Conservation (phyloP, 2,797 vertebrate genomes). For the Phataginus tricuspis region DNA sequence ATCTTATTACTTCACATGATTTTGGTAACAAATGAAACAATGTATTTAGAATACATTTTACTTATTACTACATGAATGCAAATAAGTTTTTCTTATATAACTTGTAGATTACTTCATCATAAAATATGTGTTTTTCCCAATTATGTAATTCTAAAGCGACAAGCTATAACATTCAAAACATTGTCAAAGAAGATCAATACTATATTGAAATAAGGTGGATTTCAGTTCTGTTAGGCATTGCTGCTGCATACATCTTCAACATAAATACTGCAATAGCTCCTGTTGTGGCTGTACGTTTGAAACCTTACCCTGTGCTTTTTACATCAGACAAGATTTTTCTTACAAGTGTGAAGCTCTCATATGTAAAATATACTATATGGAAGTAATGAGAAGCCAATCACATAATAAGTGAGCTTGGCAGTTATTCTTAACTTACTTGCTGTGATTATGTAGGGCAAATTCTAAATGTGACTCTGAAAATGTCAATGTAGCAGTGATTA, state of each 20-base stretch:
- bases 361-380: not conserved
- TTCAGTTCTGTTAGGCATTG: not conserved
- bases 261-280: not conserved
- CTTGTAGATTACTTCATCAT: not conserved
- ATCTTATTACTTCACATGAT: not conserved
- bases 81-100: not conserved
- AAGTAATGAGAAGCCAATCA: not conserved
- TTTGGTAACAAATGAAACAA: not conserved
- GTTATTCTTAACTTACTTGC: not conserved
- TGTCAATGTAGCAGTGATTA: not conserved
- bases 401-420: not conserved
- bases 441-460: not conserved
- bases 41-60: not conserved
- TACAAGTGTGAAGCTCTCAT: not conserved
- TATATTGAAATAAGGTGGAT: not conserved
- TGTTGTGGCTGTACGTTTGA: not conserved
- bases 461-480: constrained; percentile 33
- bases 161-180: not conserved
- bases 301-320: not conserved
- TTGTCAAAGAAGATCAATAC: not conserved
- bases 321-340: not conserved
- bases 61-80: not conserved
- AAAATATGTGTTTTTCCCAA: not conserved
- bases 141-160: not conserved
- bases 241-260: not conserved